Evolutionary conservation across 92 coral and sea anemone species (phyloP).

Genomic region (Micromussa lordhowensis): DNA sequence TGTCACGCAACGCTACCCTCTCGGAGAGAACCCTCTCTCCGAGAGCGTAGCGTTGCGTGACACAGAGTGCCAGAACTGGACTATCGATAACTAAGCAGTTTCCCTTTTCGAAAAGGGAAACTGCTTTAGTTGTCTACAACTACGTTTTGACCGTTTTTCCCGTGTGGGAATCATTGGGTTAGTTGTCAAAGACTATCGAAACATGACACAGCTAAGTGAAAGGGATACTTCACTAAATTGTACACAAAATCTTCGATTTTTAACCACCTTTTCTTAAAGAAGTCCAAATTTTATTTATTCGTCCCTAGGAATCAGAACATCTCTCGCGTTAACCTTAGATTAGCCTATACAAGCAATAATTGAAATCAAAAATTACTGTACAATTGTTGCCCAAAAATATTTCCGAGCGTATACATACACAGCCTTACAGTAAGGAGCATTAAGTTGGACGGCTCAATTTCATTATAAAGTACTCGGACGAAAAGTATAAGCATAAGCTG

Average conservation of each 20-base stretch:
- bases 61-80: no score
- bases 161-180: no score
- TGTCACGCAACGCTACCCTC: no score
- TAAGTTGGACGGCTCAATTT: neutral
- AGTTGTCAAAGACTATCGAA: no score
- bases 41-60: no score
- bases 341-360: constrained; percentile 42
- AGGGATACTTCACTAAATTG: neutral
- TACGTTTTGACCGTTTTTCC: no score
- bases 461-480: neutral
- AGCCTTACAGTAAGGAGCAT: neutral
- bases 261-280: neutral
- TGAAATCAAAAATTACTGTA: constrained; percentile 54
- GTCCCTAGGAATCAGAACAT: constrained; percentile 38
- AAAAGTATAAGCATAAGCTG: neutral
- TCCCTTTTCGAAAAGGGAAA: no score
- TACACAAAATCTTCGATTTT: neutral
- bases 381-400: constrained; percentile 31
- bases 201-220: no score
- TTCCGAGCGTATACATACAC: constrained; percentile 21
- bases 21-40: no score
- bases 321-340: constrained; percentile 27
- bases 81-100: no score
- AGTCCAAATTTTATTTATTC: constrained; percentile 28
- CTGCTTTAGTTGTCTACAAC: no score